Evolutionary conservation across 1,140 invertebrate genomes (phyloP).

Genomic region (Aphaenogaster rudis): DNA sequence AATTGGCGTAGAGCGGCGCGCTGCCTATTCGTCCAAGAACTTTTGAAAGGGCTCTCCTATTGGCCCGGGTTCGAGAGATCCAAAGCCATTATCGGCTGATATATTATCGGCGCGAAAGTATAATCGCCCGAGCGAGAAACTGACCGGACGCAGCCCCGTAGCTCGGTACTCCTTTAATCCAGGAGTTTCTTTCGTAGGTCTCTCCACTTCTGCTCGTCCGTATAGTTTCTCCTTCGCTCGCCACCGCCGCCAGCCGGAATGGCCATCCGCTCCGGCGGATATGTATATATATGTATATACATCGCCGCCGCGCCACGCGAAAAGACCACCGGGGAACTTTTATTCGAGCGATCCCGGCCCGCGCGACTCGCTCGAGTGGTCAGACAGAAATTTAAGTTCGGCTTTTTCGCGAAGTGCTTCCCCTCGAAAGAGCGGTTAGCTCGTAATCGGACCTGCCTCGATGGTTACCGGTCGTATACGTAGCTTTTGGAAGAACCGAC

Average conservation of each 20-base stretch:
- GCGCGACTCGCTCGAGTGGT: slow-evolving; percentile 66
- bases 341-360: slow-evolving; percentile 47
- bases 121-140: slow-evolving; percentile 81
- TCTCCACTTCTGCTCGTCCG: slow-evolving; percentile 34
- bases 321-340: slow-evolving; percentile 59
- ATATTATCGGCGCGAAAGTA: slow-evolving; percentile 85
- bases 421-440: slow-evolving; percentile 16
- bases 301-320: slow-evolving; percentile 28
- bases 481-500: slow-evolving; percentile 69
- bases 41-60: slow-evolving; percentile 60
- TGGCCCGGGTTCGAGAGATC: slow-evolving; percentile 73
- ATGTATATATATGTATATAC: slow-evolving; percentile 63
- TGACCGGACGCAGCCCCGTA: slow-evolving; percentile 57
- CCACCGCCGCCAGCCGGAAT: slow-evolving; percentile 6
- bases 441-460: slow-evolving; percentile 47
- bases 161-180: slow-evolving; percentile 61
- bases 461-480: slow-evolving; percentile 57
- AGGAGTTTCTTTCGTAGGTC: slow-evolving; percentile 45
- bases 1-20: slow-evolving; percentile 1
- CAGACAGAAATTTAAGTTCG: slow-evolving; percentile 77
- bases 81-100: slow-evolving; percentile 83
- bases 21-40: slow-evolving; percentile 39
- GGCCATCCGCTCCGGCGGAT: slow-evolving; percentile 40
- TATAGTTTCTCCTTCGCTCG: slow-evolving; percentile 52
- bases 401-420: slow-evolving; percentile 62